phyloP scores from a whole-genome alignment of 2,888 invertebrate species.

The Druceiella hillmani region DNA sequence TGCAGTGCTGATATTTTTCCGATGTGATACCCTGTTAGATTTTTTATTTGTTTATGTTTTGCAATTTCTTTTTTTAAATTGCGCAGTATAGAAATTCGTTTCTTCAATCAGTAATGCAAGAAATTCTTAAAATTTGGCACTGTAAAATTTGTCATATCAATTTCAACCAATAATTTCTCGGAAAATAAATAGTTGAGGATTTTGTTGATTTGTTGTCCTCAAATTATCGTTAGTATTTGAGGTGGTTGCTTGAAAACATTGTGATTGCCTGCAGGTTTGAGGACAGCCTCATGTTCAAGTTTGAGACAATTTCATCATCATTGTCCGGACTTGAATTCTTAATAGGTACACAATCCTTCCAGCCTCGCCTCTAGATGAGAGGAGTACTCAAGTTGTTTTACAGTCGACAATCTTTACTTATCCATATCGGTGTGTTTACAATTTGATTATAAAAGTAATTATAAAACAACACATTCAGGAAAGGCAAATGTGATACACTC shows the following conservation, averaged over 20 bases:
- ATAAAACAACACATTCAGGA: slow-evolving; percentile 18
- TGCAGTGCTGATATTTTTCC: slow-evolving; percentile 15
- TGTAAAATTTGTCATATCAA: slow-evolving; percentile 22
- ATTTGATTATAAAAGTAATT: slow-evolving; percentile 16
- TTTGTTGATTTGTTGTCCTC: slow-evolving; percentile 21
- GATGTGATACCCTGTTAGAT: slow-evolving; percentile 18
- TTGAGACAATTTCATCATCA: slow-evolving; percentile 21
- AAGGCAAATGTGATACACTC: slow-evolving; percentile 22
- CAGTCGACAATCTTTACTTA: slow-evolving; percentile 22
- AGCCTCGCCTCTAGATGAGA: slow-evolving; percentile 22
- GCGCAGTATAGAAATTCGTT: slow-evolving; percentile 24
- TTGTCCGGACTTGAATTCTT: slow-evolving; percentile 21
- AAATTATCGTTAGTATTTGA: slow-evolving; percentile 23
- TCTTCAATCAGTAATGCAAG: slow-evolving; percentile 23
- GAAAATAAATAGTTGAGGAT: slow-evolving; percentile 21
- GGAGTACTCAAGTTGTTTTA: slow-evolving; percentile 23
- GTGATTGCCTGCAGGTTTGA: slow-evolving; percentile 18
- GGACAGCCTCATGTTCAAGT: slow-evolving; percentile 16
- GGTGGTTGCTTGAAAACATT: slow-evolving; percentile 22
- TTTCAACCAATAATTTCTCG: slow-evolving; percentile 23
- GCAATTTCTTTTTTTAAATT: slow-evolving; percentile 23
- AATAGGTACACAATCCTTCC: slow-evolving; percentile 21
- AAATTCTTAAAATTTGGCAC: slow-evolving; percentile 20
- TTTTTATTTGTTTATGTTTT: slow-evolving; percentile 20
- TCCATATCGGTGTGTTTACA: slow-evolving; percentile 20